These are phyloP conservation scores for Platycercus adscitus DNA, from an alignment of 2,113 vertebrate species.

Conservation along the genomic window DNA sequence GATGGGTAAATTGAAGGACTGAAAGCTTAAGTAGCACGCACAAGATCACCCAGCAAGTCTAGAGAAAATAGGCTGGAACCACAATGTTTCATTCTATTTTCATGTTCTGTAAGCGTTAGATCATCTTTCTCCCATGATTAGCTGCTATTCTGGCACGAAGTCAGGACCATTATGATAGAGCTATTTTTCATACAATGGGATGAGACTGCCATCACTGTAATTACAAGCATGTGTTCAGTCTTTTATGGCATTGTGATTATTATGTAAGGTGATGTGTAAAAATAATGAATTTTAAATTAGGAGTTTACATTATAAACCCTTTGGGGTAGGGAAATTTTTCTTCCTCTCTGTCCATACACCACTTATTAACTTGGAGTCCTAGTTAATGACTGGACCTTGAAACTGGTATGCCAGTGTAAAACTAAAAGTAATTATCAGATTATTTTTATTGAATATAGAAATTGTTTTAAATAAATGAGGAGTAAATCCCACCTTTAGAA, in stretches of 20 bases:
- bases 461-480: neutral
- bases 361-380: neutral
- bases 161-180: conserved; percentile 65
- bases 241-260: conserved; percentile 53
- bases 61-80: conserved; percentile 64
- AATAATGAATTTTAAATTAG: conserved; percentile 54
- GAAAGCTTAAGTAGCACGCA: conserved; percentile 58
- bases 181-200: conserved; percentile 71
- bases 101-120: conserved; percentile 67
- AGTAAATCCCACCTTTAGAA: neutral
- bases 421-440: neutral
- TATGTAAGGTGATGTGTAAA: conserved; percentile 67
- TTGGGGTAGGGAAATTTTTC: neutral
- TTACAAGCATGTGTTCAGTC: conserved; percentile 65
- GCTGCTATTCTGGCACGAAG: conserved; percentile 63
- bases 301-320: conserved; percentile 33
- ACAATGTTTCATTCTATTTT: conserved; percentile 48
- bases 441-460: neutral
- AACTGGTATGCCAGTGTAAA: neutral
- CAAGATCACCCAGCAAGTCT: conserved; percentile 65
- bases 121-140: conserved; percentile 71
- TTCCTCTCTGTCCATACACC: neutral
- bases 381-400: neutral
- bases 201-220: conserved; percentile 62
- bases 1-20: conserved; percentile 24